phyloP scores from a whole-genome alignment of 2,888 invertebrate species.

The Stenurella melanura region DNA sequence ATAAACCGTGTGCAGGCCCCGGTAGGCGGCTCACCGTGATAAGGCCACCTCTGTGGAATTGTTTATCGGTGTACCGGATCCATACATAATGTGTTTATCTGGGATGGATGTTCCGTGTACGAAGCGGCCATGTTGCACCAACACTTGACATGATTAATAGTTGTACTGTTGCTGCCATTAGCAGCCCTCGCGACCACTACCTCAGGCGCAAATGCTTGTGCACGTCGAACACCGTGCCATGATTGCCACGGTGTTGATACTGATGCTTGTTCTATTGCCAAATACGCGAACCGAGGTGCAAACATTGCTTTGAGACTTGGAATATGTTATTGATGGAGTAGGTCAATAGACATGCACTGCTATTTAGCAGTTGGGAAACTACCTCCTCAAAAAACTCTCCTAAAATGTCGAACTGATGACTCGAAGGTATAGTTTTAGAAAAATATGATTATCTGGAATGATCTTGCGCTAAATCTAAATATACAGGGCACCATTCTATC shows the following conservation, averaged over 20 bases:
- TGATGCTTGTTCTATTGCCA: constrained; percentile 34
- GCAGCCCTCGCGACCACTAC: constrained; percentile 67
- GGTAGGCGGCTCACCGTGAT: constrained; percentile 62
- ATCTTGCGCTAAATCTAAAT: no score
- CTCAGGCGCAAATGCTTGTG: constrained; percentile 41
- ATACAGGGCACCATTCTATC: no score
- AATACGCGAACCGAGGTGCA: constrained; percentile 36
- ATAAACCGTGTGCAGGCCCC: constrained; percentile 52
- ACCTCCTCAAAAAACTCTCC: no score
- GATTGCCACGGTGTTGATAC: constrained; percentile 31
- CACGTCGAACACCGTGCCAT: constrained; percentile 36
- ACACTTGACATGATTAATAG: constrained; percentile 74
- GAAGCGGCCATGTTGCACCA: constrained; percentile 73
- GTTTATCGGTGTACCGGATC: constrained; percentile 72
- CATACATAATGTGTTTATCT: constrained; percentile 74
- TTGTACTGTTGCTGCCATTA: constrained; percentile 73
- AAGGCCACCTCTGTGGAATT: constrained; percentile 71
- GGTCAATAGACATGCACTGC: not conserved
- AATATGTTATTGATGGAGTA: not conserved
- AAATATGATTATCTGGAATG: no score
- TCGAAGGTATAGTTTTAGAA: no score
- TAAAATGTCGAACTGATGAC: no score
- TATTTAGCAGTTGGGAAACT: no score
- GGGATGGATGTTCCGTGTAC: constrained; percentile 73
- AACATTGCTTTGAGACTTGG: constrained; percentile 25